These are phyloP conservation scores for Galeruca laticollis DNA, from an alignment of 2,888 invertebrate genomes.

Conservation along the genomic window DNA sequence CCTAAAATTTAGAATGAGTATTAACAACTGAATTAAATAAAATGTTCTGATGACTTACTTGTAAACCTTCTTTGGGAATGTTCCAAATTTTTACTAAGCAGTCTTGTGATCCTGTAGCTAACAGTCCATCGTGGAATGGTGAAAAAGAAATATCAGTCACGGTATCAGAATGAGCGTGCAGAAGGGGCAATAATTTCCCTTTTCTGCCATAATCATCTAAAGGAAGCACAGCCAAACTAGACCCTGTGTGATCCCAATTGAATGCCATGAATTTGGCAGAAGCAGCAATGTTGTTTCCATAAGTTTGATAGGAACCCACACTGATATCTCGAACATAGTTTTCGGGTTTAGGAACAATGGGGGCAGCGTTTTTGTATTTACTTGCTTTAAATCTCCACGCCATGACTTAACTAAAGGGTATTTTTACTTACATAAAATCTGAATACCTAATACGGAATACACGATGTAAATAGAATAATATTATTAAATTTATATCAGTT, in stretches of 20 bases:
- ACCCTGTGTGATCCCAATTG: conserved; percentile 93
- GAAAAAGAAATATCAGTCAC: conserved; percentile 96
- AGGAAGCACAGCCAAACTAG: conserved; percentile 90
- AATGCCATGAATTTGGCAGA: conserved; percentile 95
- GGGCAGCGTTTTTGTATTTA: conserved; percentile 98
- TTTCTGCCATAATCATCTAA: conserved; percentile 90
- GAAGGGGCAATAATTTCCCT: conserved; percentile 87
- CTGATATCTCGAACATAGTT: conserved; percentile 88
- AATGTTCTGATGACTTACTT: conserved; percentile 38
- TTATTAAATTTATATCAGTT: background rate
- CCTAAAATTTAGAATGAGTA: conserved; percentile 61
- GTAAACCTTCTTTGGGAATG: conserved; percentile 83
- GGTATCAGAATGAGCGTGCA: conserved; percentile 89
- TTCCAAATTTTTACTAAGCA: conserved; percentile 92
- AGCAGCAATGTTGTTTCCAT: conserved; percentile 94
- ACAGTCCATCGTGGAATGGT: conserved; percentile 92
- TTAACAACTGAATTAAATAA: background rate
- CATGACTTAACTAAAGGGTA: conserved; percentile 68
- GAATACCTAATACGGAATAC: conserved; percentile 16
- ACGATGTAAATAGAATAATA: conserved; percentile 15
- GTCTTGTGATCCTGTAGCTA: conserved; percentile 92
- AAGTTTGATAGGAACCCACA: conserved; percentile 93
- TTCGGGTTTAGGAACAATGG: conserved; percentile 95
- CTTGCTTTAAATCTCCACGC: conserved; percentile 98
- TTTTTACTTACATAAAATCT: conserved; percentile 42